These are phyloP conservation scores for Brachionus paranguensis DNA, from an alignment of 1,140 invertebrate genomes.

Conservation along the genomic window DNA sequence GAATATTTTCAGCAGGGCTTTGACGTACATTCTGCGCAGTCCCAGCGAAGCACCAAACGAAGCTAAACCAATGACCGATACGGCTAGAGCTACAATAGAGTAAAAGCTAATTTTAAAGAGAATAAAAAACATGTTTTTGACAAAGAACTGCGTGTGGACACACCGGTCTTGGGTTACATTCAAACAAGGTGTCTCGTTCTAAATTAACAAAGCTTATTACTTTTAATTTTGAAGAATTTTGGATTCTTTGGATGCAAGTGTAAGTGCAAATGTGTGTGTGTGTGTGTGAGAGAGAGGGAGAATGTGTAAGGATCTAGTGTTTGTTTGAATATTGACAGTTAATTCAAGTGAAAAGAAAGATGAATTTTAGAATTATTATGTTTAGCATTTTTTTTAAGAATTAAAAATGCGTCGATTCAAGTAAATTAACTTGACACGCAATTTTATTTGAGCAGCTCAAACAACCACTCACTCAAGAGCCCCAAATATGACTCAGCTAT, in stretches of 20 bases:
- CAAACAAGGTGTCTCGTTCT: background rate
- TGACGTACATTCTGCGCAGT: slow-evolving; percentile 32
- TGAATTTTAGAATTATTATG: background rate
- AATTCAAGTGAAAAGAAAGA: background rate
- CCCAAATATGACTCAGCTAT: too few species aligned
- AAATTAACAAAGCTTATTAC: background rate
- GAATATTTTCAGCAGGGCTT: slow-evolving; percentile 18
- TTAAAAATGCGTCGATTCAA: background rate
- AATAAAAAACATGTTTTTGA: background rate
- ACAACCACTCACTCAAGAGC: too few species aligned
- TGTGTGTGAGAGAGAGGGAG: background rate
- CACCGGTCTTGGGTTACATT: background rate
- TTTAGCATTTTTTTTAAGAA: background rate
- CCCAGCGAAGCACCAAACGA: slow-evolving; percentile 34
- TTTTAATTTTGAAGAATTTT: background rate
- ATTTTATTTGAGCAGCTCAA: too few species aligned
- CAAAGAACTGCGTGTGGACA: background rate
- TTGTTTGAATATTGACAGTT: background rate
- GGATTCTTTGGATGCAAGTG: background rate
- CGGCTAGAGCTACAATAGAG: background rate
- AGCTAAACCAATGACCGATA: slow-evolving; percentile 23
- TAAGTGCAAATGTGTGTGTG: background rate
- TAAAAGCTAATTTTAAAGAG: background rate
- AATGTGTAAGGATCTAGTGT: background rate
- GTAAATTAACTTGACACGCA: too few species aligned